Conservation (phyloP, 2,888 invertebrate genomes). For the Dilophus febrilis region DNA sequence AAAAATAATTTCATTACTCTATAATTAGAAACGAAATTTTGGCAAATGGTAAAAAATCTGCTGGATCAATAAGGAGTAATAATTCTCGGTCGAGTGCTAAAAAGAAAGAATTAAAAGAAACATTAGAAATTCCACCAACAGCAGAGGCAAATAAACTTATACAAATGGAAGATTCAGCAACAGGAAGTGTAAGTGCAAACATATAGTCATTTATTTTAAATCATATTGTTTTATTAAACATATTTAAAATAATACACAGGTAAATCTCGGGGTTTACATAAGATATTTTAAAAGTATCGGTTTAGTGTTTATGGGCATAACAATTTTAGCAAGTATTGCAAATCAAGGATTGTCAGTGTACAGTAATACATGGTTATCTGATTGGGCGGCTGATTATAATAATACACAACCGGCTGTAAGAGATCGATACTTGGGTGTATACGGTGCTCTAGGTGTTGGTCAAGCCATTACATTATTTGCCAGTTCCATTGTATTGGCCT, state of each 20-base stretch:
- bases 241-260: slow-evolving; percentile 15
- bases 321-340: background rate
- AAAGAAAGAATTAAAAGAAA: too few species aligned
- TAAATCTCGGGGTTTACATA: slow-evolving; percentile 5
- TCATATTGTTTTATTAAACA: background rate
- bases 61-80: too few species aligned
- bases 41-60: too few species aligned
- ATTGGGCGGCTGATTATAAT: slow-evolving; percentile 17
- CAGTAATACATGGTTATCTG: slow-evolving; percentile 6
- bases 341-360: slow-evolving; percentile 4
- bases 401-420: slow-evolving; percentile 7
- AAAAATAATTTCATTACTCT: too few species aligned
- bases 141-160: slow-evolving; percentile 45
- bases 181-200: slow-evolving; percentile 75
- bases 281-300: slow-evolving; percentile 8
- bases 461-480: slow-evolving; percentile 24
- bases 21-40: too few species aligned
- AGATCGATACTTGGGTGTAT: slow-evolving; percentile 24
- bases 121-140: background rate
- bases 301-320: background rate
- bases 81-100: too few species aligned
- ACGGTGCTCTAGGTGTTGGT: slow-evolving; percentile 24
- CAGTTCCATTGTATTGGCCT: slow-evolving; percentile 31
- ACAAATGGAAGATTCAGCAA: slow-evolving; percentile 78
- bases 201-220: slow-evolving; percentile 54